phyloP scores from a whole-genome alignment of 2,113 vertebrate genomes.

The Daphoenositta chrysoptera region DNA sequence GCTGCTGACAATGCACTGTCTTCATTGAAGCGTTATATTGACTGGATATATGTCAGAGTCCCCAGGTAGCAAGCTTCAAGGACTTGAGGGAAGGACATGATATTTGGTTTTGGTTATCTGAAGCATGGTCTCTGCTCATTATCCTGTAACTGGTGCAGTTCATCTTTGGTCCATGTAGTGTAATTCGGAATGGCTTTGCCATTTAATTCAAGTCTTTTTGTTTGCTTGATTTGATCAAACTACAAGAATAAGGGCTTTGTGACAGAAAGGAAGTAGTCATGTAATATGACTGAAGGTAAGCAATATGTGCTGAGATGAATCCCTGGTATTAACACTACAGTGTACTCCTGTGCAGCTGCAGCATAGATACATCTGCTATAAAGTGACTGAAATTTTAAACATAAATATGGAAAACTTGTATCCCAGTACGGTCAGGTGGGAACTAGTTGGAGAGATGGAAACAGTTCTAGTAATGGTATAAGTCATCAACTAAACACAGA shows the following conservation, averaged over 20 bases:
- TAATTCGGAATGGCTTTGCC: not conserved
- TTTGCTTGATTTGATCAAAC: not conserved
- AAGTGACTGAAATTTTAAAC: not conserved
- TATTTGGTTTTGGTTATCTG: not conserved
- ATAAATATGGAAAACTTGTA: not conserved
- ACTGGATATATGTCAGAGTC: not conserved
- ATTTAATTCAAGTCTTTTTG: not conserved
- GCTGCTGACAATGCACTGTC: conserved; percentile 69
- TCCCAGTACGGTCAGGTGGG: not conserved
- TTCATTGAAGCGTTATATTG: not conserved
- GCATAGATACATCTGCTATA: not conserved
- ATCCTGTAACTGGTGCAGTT: not conserved
- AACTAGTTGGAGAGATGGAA: not conserved
- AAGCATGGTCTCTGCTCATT: not conserved
- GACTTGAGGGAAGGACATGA: not conserved
- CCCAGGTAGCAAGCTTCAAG: not conserved
- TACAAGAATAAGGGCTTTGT: not conserved
- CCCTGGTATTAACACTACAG: not conserved
- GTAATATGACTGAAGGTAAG: not conserved
- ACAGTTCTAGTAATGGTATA: not conserved
- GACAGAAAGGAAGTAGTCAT: not conserved
- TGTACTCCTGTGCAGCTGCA: not conserved
- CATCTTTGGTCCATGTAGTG: not conserved
- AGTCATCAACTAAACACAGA: not conserved
- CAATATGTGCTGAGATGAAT: not conserved